Base-by-base conservation (phyloP, 2,888 invertebrate genomes). In the Dexiosoma caninum region DNA sequence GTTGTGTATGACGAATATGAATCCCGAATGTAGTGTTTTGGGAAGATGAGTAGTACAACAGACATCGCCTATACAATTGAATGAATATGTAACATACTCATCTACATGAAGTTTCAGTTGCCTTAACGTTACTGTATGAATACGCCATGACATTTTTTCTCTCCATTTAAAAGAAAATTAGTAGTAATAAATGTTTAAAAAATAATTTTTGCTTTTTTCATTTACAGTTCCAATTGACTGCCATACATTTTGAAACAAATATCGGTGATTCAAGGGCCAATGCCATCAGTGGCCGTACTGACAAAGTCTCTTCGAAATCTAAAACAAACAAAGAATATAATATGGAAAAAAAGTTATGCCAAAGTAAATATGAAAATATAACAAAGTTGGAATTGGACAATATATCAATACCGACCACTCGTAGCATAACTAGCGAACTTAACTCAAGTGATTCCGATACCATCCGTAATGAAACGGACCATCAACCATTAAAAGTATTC, bases 181-280 rank as follows among this genome's bases (percentile, higher is more conserved):
- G n/a, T n/a, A n/a, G n/a, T n/a, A n/a, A n/a, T n/a, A n/a, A n/a
- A n/a, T n/a, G 4, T 27, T 30, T 23, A 37, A 14, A 6, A 10
- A 42, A 35, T 6, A 1, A 2, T 44, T 10, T 71, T 53, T 44
- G 6, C 21, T 23, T 42, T 0, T 37, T 57, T 10, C 53, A 53
- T 83, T 85, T 86, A 44, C 84, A 88, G 81, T 83, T 85, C 0
- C 85, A 86, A 79, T 69, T 86, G 5, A 66, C 77, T 0, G 75
- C 83, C 1, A 83, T 86, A 1, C 85, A 85, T n/a, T 86, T 88
- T 46, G 88, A 88, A 64, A 82, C 84, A 19, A 86, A 88, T 64
- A 88, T 88, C 42, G 88, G 88, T 2, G 88, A 88, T 57, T 78
- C 84, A 5, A 53, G 77, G 16, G 69, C 78, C 30, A 84, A 78